These are phyloP conservation scores for Coenobita brevimanus DNA, from an alignment of 1,140 invertebrate genomes.

Conservation along the genomic window DNA sequence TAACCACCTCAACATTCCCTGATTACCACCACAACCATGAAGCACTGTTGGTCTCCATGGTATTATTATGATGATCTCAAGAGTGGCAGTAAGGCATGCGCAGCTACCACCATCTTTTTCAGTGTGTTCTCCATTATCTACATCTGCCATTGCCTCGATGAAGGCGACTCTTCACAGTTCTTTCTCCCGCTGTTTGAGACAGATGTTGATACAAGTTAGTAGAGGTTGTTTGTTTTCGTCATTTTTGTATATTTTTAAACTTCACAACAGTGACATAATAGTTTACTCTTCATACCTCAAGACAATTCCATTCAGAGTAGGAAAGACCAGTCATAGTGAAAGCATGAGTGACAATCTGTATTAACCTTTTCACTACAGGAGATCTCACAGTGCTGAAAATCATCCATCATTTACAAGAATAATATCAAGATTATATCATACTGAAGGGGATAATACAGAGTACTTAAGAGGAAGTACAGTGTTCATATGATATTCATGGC, in stretches of 20 bases:
- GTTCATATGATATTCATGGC: too few species aligned
- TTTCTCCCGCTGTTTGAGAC: constrained; percentile 92
- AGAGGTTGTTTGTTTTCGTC: neutral
- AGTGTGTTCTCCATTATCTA: constrained; percentile 67
- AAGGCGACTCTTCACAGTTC: constrained; percentile 88
- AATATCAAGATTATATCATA: too few species aligned
- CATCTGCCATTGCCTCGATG: constrained; percentile 82
- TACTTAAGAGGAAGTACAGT: too few species aligned
- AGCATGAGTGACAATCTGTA: too few species aligned
- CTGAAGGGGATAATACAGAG: too few species aligned
- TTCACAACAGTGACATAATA: too few species aligned
- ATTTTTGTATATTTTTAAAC: neutral
- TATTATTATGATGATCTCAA: constrained; percentile 87
- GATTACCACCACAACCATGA: constrained; percentile 72
- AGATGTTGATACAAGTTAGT: constrained; percentile 85
- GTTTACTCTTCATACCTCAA: too few species aligned
- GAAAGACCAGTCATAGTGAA: too few species aligned
- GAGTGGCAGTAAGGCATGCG: constrained; percentile 83
- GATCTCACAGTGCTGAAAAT: too few species aligned
- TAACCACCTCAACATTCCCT: neutral
- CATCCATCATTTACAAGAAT: too few species aligned
- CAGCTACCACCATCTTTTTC: constrained; percentile 80
- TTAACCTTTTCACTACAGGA: too few species aligned
- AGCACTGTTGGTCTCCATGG: constrained; percentile 89
- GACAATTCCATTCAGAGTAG: too few species aligned